Evolutionary conservation across 2,113 vertebrate genomes (phyloP).

Genomic region (Pitta sordida): DNA sequence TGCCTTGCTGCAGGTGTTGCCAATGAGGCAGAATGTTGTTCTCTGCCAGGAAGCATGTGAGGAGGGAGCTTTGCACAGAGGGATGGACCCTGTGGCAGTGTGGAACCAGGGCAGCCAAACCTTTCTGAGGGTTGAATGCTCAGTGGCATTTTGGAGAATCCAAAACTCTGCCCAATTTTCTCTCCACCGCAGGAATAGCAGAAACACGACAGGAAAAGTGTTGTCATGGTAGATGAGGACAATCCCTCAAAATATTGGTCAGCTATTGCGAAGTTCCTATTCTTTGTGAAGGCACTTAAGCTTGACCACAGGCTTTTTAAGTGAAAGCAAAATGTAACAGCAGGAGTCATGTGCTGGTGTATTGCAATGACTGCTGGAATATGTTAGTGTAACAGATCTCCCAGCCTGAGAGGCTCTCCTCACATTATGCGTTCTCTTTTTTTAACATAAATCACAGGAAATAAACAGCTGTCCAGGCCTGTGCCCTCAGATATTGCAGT

Average conservation of each 20-base stretch:
- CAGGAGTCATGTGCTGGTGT: neutral
- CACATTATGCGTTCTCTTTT: neutral
- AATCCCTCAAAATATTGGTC: neutral
- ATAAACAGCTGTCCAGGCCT: constrained; percentile 64
- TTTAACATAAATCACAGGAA: constrained; percentile 56
- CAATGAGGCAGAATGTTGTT: neutral
- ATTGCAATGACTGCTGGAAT: neutral
- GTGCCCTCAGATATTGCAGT: constrained; percentile 85
- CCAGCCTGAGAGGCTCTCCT: neutral
- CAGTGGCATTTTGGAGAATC: neutral
- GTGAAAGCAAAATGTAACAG: neutral
- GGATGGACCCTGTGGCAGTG: rapidly evolving
- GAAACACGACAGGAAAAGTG: neutral
- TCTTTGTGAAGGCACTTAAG: neutral
- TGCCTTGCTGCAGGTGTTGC: neutral
- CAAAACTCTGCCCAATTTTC: neutral
- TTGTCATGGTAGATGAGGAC: neutral
- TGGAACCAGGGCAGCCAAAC: neutral
- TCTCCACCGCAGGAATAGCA: neutral
- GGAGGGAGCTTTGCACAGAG: neutral
- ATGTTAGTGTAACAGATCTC: neutral
- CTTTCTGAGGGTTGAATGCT: neutral
- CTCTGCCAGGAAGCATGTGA: neutral
- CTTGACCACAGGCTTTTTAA: neutral
- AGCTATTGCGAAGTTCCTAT: neutral